These are phyloP conservation scores for Drosophila meridiana DNA, from an alignment of 2,888 invertebrate species.

Conservation along the genomic window DNA sequence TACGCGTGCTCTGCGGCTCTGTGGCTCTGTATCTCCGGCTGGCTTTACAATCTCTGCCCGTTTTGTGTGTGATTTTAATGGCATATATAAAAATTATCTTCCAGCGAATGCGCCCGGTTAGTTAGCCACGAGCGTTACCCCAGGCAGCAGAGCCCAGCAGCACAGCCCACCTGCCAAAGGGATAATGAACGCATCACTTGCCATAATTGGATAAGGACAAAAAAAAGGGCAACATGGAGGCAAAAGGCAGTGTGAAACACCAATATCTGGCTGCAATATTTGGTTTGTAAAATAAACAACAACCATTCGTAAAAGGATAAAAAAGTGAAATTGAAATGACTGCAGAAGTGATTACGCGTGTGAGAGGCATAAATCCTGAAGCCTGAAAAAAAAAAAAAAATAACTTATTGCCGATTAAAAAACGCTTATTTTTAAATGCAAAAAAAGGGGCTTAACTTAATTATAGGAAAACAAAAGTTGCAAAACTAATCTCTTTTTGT, in stretches of 20 bases:
- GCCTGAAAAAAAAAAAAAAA: too few species aligned
- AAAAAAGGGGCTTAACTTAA: neutral
- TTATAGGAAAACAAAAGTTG: neutral
- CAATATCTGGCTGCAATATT: constrained; percentile 82
- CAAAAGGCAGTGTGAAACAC: constrained; percentile 60
- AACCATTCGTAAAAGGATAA: too few species aligned
- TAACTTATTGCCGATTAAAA: too few species aligned
- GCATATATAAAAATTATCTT: constrained; percentile 67
- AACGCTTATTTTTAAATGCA: too few species aligned
- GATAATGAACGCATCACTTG: constrained; percentile 29
- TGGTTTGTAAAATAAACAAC: constrained; percentile 67
- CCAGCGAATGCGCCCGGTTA: constrained; percentile 43
- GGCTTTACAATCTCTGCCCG: constrained; percentile 32
- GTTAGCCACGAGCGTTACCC: constrained; percentile 39
- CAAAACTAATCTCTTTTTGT: neutral
- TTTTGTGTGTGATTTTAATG: constrained; percentile 46
- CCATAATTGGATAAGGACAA: neutral
- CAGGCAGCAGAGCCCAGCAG: neutral
- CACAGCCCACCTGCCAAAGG: constrained; percentile 3
- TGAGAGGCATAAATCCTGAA: too few species aligned
- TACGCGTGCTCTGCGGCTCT: constrained; percentile 6
- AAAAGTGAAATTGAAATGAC: neutral
- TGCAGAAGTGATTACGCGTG: neutral
- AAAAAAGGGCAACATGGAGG: constrained; percentile 19
- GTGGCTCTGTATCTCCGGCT: constrained; percentile 5